phyloP scores from a whole-genome alignment of 1,140 invertebrate genomes.

The Drosophila virilis region DNA sequence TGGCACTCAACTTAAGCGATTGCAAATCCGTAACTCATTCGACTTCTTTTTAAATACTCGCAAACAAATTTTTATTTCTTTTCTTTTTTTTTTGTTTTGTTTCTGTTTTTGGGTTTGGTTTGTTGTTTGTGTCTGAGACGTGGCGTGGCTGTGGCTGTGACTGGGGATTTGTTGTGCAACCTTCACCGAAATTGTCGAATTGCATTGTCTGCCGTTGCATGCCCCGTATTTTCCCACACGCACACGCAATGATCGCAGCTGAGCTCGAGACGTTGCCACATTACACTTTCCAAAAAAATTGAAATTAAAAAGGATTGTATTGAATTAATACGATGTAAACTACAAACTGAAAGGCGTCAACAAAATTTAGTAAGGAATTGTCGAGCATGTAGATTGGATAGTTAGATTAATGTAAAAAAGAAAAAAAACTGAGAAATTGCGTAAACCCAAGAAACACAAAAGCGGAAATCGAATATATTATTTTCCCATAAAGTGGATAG shows the following conservation, averaged over 20 bases:
- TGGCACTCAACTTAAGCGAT: conserved; percentile 78
- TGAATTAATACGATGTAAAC: background rate
- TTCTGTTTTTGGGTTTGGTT: conserved; percentile 17
- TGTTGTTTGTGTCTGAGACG: background rate
- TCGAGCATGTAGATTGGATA: too few species aligned
- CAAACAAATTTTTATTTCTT: conserved; percentile 50
- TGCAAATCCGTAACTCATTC: conserved; percentile 83
- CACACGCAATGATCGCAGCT: conserved; percentile 1
- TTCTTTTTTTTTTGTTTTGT: conserved; percentile 29
- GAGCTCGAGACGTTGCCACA: conserved; percentile 24
- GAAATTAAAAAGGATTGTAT: background rate
- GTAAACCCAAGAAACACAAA: too few species aligned
- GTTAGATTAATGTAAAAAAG: too few species aligned
- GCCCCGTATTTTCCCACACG: conserved; percentile 57
- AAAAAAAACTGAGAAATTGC: too few species aligned
- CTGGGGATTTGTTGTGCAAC: conserved; percentile 46
- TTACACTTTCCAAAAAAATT: background rate
- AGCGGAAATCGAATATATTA: too few species aligned
- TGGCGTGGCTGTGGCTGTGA: background rate
- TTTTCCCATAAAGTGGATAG: too few species aligned
- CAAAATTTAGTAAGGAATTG: background rate
- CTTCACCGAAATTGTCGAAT: conserved; percentile 63
- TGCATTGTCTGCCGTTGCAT: conserved; percentile 37
- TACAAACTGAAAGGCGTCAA: background rate
- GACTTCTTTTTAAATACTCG: conserved; percentile 57